A percentile compares a stretch with the other conserved stretches of the same genome.
phyloP scores from a whole-genome alignment of 2,888 invertebrate species.

The Napeogenes inachia region DNA sequence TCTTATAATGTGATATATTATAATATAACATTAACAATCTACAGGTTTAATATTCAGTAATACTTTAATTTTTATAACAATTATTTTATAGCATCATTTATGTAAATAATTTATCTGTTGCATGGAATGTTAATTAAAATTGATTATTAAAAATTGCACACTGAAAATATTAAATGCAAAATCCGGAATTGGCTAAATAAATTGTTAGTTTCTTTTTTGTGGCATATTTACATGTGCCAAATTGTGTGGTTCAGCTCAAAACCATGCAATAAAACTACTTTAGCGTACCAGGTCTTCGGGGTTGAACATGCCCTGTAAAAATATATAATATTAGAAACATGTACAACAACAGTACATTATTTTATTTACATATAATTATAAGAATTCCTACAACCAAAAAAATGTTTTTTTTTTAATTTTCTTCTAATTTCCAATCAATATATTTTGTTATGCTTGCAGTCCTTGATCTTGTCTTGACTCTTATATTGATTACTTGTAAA shows the following conservation, averaged over 20 bases:
- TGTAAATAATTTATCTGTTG: constrained; percentile 22
- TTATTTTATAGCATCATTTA: constrained; percentile 11
- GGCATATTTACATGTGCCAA: constrained; percentile 61
- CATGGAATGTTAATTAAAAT: constrained; percentile 35
- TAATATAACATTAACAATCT: constrained; percentile 64
- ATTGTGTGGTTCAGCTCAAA: constrained; percentile 45
- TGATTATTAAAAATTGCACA: constrained; percentile 55
- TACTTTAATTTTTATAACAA: constrained; percentile 36
- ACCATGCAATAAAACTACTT: constrained; percentile 63
- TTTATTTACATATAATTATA: not conserved
- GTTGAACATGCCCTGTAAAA: constrained; percentile 90
- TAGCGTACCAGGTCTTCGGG: constrained; percentile 87
- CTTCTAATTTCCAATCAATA: too few relatives aligned
- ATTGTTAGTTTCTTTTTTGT: constrained; percentile 34
- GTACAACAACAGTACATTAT: not conserved
- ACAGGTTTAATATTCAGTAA: constrained; percentile 42
- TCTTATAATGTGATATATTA: constrained; percentile 47
- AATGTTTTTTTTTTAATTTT: not conserved
- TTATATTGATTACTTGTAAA: too few relatives aligned
- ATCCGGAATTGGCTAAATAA: constrained; percentile 27
- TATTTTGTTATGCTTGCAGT: too few relatives aligned
- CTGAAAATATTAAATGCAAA: constrained; percentile 42
- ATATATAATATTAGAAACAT: constrained; percentile 34
- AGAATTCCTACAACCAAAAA: not conserved
- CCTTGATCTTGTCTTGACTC: too few relatives aligned